These are phyloP conservation scores for Diaprepes abbreviatus DNA, from an alignment of 2,888 invertebrate species.

Conservation along the genomic window DNA sequence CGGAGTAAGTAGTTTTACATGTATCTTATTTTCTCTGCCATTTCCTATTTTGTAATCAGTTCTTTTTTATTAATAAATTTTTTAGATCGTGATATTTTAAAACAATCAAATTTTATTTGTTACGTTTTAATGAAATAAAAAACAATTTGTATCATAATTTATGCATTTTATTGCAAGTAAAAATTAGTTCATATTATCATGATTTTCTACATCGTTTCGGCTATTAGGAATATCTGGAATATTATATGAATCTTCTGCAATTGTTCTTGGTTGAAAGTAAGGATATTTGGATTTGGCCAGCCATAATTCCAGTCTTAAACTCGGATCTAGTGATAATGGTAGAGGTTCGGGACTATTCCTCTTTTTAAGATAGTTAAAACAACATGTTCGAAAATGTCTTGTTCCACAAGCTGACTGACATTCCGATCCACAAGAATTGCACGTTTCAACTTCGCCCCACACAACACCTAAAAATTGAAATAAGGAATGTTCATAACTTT, in stretches of 20 bases:
- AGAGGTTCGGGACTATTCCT: conserved; percentile 64
- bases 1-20: too few relatives aligned
- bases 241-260: conserved; percentile 20
- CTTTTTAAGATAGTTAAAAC: conserved; percentile 79
- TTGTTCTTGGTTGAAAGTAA: conserved; percentile 53
- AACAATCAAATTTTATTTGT: too few relatives aligned
- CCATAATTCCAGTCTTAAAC: conserved; percentile 64
- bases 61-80: too few relatives aligned
- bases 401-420: conserved; percentile 79
- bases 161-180: background rate
- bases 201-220: conserved; percentile 24
- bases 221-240: conserved; percentile 20
- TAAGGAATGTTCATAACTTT: too few relatives aligned
- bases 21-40: too few relatives aligned
- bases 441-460: conserved; percentile 73
- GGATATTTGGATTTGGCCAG: conserved; percentile 62
- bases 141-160: background rate
- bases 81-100: too few relatives aligned
- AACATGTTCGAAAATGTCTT: conserved; percentile 78
- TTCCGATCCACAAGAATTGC: conserved; percentile 79
- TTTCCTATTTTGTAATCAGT: too few relatives aligned
- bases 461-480: conserved; percentile 66
- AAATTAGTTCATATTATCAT: conserved; percentile 7
- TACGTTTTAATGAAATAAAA: too few relatives aligned
- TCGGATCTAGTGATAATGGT: conserved; percentile 61